Percentiles rank a stretch among this genome's conserved stretches.
Conservation (phyloP, 2,888 invertebrate genomes). For the Plebejus anna region DNA sequence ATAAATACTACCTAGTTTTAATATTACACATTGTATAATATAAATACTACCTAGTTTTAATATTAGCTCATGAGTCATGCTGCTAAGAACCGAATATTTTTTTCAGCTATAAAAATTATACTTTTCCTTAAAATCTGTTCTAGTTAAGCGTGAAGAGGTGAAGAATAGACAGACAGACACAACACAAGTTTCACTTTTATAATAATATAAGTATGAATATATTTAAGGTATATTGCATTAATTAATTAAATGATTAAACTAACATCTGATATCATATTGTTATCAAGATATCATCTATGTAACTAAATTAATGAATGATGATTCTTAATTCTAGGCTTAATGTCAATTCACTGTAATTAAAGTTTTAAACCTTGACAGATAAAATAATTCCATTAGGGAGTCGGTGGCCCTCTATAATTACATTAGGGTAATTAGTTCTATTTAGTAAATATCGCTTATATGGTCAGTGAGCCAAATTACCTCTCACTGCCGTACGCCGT, state of each 20-base stretch:
- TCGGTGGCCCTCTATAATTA: neutral
- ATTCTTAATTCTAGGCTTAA: neutral
- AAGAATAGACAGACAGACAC: too few relatives aligned
- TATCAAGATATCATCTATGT: neutral
- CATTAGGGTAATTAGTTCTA: neutral
- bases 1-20: too few relatives aligned
- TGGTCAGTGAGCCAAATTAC: neutral
- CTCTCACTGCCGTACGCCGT: neutral
- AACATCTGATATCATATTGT: neutral
- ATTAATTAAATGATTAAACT: neutral
- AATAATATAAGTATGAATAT: neutral
- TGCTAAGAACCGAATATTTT: too few relatives aligned
- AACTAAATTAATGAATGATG: neutral
- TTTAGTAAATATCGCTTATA: neutral
- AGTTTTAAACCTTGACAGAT: neutral
- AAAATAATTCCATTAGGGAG: neutral
- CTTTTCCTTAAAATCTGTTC: too few relatives aligned
- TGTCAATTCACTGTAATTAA: conserved; percentile 2
- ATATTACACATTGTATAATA: too few relatives aligned
- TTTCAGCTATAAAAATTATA: too few relatives aligned
- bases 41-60: too few relatives aligned
- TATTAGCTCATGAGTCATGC: too few relatives aligned
- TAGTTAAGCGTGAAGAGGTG: too few relatives aligned
- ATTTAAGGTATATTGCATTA: too few relatives aligned
- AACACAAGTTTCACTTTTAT: neutral